phyloP scores from a whole-genome alignment of 2,113 vertebrate genomes.

The Leptodactylus fuscus region DNA sequence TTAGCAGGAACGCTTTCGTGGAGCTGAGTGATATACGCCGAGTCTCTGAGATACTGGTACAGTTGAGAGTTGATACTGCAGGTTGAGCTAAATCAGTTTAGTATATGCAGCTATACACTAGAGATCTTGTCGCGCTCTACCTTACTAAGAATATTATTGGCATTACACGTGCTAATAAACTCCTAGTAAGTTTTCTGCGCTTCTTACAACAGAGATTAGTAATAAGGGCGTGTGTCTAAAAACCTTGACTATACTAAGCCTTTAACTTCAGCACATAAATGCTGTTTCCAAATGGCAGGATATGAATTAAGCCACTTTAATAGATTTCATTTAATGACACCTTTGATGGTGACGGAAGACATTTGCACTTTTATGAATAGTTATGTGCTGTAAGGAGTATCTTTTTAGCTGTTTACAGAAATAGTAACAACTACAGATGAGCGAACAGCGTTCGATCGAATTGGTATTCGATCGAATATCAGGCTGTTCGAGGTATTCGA shows the following conservation, averaged over 20 bases:
- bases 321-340: neutral
- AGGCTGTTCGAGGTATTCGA: too few relatives aligned
- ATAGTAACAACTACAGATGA: neutral
- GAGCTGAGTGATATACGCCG: too few relatives aligned
- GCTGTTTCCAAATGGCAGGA: neutral
- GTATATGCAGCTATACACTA: neutral
- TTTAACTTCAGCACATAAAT: neutral
- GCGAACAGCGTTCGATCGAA: too few relatives aligned
- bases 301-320: neutral
- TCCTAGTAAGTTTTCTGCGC: neutral
- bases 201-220: slow-evolving; percentile 15
- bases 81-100: neutral
- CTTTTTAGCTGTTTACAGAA: neutral
- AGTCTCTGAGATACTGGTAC: too few relatives aligned
- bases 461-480: too few relatives aligned
- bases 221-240: neutral
- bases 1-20: too few relatives aligned
- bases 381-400: neutral
- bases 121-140: neutral
- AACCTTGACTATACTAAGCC: slow-evolving; percentile 25
- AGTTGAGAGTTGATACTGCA: neutral
- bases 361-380: neutral
- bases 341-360: neutral
- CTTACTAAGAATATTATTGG: neutral
- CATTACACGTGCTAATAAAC: neutral